These are phyloP conservation scores for Sceliomorpha sp. DNA, from an alignment of 2,888 invertebrate species.

Conservation along the genomic window DNA sequence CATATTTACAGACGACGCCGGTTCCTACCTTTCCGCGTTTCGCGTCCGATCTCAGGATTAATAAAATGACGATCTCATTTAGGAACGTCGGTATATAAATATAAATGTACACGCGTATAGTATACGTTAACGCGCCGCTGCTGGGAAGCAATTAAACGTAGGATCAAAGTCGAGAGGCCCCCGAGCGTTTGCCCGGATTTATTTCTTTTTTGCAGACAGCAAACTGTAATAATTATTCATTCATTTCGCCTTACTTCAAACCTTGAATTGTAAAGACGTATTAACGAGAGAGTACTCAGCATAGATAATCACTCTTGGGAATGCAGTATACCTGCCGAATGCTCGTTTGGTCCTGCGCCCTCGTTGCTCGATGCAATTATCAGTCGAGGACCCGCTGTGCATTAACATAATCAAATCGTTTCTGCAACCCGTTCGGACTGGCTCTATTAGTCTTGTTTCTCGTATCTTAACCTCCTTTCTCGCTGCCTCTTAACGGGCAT, in stretches of 20 bases:
- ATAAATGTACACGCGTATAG: too few species aligned
- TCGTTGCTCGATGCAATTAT: slow-evolving; percentile 69
- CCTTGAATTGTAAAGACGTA: slow-evolving; percentile 47
- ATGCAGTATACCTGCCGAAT: slow-evolving; percentile 55
- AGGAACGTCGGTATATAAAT: not conserved
- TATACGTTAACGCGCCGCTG: not conserved
- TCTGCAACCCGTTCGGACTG: slow-evolving; percentile 36
- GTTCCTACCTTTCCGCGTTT: too few species aligned
- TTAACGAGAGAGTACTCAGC: slow-evolving; percentile 70
- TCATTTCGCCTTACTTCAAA: slow-evolving; percentile 15
- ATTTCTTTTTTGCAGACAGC: not conserved
- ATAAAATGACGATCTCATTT: slow-evolving; percentile 3
- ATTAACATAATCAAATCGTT: slow-evolving; percentile 74
- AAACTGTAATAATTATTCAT: slow-evolving; percentile 11
- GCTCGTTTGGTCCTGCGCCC: slow-evolving; percentile 55
- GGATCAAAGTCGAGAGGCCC: slow-evolving; percentile 10
- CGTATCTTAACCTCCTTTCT: slow-evolving; percentile 6
- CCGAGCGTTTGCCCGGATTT: not conserved
- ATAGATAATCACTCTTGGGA: slow-evolving; percentile 75
- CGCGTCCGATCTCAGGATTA: not conserved
- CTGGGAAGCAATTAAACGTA: slow-evolving; percentile 10
- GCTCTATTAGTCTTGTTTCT: slow-evolving; percentile 7
- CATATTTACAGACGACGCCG: too few species aligned
- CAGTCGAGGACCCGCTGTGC: slow-evolving; percentile 69
- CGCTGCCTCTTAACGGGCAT: slow-evolving; percentile 2